A percentile compares a stretch with the other conserved stretches of the same genome.
Conservation (phyloP, 64 coral and sea anemone species). For the Stichodactyla helianthus region DNA sequence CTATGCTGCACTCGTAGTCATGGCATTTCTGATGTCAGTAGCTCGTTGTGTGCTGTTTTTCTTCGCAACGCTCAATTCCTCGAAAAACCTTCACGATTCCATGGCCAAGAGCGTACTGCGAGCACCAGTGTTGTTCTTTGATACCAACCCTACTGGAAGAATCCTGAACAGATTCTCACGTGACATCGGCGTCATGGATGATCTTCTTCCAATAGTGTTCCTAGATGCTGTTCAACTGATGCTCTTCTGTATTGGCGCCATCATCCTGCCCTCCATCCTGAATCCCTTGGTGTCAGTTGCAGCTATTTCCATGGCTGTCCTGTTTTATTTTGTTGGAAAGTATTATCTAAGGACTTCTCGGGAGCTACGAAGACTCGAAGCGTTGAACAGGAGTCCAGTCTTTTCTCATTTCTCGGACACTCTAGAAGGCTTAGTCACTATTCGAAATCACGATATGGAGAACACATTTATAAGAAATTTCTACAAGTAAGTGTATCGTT, state of each 20-base stretch:
- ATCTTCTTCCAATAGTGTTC: conserved; percentile 30
- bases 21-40: conserved; percentile 4
- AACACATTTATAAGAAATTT: conserved; percentile 21
- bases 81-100: conserved; percentile 4
- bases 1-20: conserved; percentile 10
- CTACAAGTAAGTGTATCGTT: conserved; percentile 43
- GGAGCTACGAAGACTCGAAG: conserved; percentile 40
- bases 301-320: background rate
- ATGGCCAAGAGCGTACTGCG: conserved; percentile 24
- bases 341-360: conserved; percentile 47
- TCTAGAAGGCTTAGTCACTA: conserved; percentile 47
- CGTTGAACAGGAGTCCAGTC: conserved; percentile 40
- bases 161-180: conserved; percentile 48
- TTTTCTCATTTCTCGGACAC: conserved; percentile 65
- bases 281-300: conserved; percentile 29
- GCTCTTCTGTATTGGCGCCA: conserved; percentile 8
- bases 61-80: conserved; percentile 4
- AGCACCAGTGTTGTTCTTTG: conserved; percentile 37
- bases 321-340: background rate
- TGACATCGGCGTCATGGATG: conserved; percentile 35
- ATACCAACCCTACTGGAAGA: conserved; percentile 34
- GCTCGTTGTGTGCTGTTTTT: conserved; percentile 18
- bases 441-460: conserved; percentile 34
- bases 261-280: conserved; percentile 19
- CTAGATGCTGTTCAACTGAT: conserved; percentile 9